phyloP scores from a whole-genome alignment of 2,113 vertebrate species.

The Eurystomus gularis region DNA sequence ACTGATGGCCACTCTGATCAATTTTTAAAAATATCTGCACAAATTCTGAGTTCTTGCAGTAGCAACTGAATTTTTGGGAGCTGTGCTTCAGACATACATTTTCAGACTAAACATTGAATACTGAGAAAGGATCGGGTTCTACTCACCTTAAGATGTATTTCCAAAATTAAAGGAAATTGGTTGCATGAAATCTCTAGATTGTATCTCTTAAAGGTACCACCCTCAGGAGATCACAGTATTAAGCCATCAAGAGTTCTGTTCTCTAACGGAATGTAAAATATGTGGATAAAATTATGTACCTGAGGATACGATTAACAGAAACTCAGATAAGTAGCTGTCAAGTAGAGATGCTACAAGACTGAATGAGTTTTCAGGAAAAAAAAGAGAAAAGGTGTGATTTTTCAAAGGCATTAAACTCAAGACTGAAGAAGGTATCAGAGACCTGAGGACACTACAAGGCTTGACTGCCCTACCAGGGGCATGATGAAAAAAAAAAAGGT shows the following conservation, averaged over 20 bases:
- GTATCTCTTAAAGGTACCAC: background rate
- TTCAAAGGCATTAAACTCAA: background rate
- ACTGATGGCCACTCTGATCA: background rate
- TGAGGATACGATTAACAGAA: background rate
- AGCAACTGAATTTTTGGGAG: background rate
- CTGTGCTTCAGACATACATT: background rate
- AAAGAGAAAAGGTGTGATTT: fast-evolving
- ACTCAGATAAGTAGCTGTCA: background rate
- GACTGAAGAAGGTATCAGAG: background rate
- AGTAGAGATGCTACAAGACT: background rate
- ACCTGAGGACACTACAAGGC: background rate
- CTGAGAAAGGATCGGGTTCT: background rate
- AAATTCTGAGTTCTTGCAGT: background rate
- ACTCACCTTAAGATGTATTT: background rate
- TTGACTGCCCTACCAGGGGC: background rate
- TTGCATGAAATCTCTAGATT: background rate
- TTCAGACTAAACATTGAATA: background rate
- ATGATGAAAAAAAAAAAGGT: background rate
- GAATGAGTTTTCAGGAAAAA: background rate
- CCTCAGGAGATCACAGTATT: background rate
- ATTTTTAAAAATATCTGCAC: background rate
- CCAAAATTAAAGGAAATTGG: background rate
- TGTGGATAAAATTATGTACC: background rate
- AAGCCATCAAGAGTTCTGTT: background rate
- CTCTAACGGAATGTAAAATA: background rate